A percentile compares a stretch with the other conserved stretches of the same genome.
Evolutionary conservation across 92 coral and sea anemone genomes (phyloP).

Genomic region (Parazoanthus darwini): DNA sequence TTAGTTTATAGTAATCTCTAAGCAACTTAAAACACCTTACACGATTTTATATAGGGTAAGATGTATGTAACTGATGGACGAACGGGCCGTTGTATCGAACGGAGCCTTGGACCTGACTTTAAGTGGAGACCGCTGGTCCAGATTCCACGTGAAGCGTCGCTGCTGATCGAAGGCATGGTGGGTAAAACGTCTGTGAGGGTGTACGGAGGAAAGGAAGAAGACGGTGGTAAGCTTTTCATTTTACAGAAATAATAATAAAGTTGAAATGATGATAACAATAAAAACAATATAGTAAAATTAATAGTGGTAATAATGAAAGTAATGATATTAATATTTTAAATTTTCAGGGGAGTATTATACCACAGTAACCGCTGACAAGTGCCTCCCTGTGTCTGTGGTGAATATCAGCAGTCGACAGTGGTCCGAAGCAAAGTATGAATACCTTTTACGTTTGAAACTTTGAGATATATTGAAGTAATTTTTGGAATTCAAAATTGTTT

Average conservation of each 20-base stretch:
- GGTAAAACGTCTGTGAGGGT: not conserved
- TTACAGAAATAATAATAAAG: too few species aligned
- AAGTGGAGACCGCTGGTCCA: not conserved
- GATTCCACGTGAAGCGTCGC: not conserved
- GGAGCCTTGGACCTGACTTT: not conserved
- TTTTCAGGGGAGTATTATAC: not conserved
- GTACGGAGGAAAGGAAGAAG: not conserved
- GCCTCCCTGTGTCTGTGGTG: constrained; percentile 16
- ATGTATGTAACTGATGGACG: not conserved
- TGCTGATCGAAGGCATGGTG: not conserved
- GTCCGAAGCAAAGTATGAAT: not conserved
- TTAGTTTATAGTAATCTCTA: too few species aligned
- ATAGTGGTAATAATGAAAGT: too few species aligned
- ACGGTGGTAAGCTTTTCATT: not conserved
- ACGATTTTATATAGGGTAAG: not conserved
- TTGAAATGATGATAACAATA: too few species aligned
- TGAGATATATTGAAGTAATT: not conserved
- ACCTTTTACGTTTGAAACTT: not conserved
- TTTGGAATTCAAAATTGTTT: too few species aligned
- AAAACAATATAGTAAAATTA: too few species aligned
- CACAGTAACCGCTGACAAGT: constrained; percentile 10
- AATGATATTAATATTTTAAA: too few species aligned
- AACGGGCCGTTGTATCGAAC: not conserved
- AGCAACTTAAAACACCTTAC: too few species aligned
- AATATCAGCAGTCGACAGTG: not conserved